Evolutionary conservation across 2,797 vertebrate species (phyloP), one percentile per base, ranked within the genome.

Genomic region (Galago senegalensis): DNA sequence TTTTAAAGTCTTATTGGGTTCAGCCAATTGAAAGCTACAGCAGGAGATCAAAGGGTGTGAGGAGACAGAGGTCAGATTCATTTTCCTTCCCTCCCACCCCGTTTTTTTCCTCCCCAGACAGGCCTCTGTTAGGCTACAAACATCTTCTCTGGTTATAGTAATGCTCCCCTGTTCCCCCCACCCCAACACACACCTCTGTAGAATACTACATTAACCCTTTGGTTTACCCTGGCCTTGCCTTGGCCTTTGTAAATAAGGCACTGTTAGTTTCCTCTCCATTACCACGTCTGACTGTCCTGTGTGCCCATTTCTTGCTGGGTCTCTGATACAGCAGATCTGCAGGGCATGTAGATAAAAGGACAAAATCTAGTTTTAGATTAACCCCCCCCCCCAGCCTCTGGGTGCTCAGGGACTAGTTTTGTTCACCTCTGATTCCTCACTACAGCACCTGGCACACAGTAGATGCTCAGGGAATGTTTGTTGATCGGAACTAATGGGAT

Each of bases 201-300:
- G 80, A 94, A n/a, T 18, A 2, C 67, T 37, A 60, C 37, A n/a
- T 6, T 72, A 4, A 12, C 0, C 37, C 8, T 25, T 29, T 72
- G 63, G n/a, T 67, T 86, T 83, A 25, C 46, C 10, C 29, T 23
- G 16, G 43, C 56, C 77, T 73, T 81, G 34, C 20, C 7, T 17
- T 80, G 60, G 75, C 53, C 37, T 90, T 92, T 96, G 60, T 43
- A 83, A 89, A 72, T 77, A 43, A 82, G 85, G 80, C 31, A 16
- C 20, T 60, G 67, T 75, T 88, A 69, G 75, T 75, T 31, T 46
- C 43, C 13, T 40, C 23, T 80, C 76, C 46, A 1, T 84, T 60
- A 80, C 83, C 79, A 27, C 5, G 14, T 40, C 82, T 85, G 87
- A 90, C 14, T 67, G 5, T 43, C 23, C 18, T 31, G n/a, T 10